These are phyloP conservation scores for Drosophila rellima DNA, from an alignment of 2,888 invertebrate genomes.

Conservation along the genomic window DNA sequence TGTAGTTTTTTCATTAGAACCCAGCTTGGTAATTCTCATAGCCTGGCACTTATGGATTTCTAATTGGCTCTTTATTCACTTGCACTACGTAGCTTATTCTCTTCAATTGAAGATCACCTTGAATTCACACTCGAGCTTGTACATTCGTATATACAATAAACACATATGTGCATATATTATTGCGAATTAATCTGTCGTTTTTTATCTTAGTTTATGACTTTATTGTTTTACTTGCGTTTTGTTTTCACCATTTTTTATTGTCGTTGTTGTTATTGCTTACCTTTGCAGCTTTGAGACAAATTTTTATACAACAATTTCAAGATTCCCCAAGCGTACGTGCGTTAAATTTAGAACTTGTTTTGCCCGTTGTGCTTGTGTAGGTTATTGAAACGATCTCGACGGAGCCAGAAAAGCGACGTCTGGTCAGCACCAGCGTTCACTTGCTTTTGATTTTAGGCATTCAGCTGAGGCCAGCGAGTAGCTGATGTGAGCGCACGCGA, in stretches of 20 bases:
- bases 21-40: not conserved
- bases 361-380: constrained; percentile 57
- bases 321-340: constrained; percentile 64
- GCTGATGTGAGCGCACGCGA: constrained; percentile 12
- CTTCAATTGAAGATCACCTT: constrained; percentile 63
- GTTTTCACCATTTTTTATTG: constrained; percentile 14
- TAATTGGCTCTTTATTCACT: constrained; percentile 20
- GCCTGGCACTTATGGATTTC: constrained; percentile 2
- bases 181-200: constrained; percentile 25
- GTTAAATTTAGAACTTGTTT: constrained; percentile 83
- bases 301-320: constrained; percentile 64
- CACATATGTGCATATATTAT: constrained; percentile 13
- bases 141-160: constrained; percentile 3
- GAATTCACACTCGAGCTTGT: constrained; percentile 48
- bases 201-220: constrained; percentile 42
- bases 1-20: constrained; percentile 36
- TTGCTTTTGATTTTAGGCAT: constrained; percentile 64
- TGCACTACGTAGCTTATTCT: constrained; percentile 1
- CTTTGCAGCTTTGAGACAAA: constrained; percentile 65
- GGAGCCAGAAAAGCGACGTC: constrained; percentile 74
- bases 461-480: constrained; percentile 46
- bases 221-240: constrained; percentile 27
- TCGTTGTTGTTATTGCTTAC: constrained; percentile 61
- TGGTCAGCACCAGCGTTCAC: constrained; percentile 75
- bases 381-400: constrained; percentile 68